Evolutionary conservation across 2,797 vertebrate species (phyloP), one percentile per base, ranked within the genome.

Genomic region (Sternarchorhynchus goeldii): DNA sequence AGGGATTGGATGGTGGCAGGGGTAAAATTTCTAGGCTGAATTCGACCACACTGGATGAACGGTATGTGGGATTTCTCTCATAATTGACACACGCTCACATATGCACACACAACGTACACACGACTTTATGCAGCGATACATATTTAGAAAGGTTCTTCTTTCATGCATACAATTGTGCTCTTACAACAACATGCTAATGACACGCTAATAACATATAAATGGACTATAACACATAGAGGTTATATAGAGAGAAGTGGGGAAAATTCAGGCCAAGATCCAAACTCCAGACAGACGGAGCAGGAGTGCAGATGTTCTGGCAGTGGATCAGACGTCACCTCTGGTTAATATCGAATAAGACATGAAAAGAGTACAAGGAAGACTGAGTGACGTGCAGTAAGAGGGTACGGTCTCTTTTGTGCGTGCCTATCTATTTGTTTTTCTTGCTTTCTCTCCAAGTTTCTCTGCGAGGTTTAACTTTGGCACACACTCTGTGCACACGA

Each of bases 21-120:
- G 84, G 45, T 0, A 89, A 91, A 74, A 81, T 88, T 0, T 83
- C 87, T 50, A 87, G 85, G 3, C 78, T 89, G 31, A 93, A 89
- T 85, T 88, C 89, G 0, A 69, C 82, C 69, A 84, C 57, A 80
- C 20, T 86, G 85, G 90, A 93, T 71, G 90, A 93, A 41, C 89
- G 91, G 93, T 94, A 91, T 66, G 18, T 60, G n/a, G 34, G 16
- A 39, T 17, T 55, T 55, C 34, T 56, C 56, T 56, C 56, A 14
- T 18, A 53, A 56, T 5, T 10, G 6, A 55, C 57, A 6, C 6
- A 45, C 3, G 21, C 21, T 58, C 21, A 58, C 57, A 36, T 0
- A 12, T 50, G 56, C 53, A 10, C 59, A 56, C 17, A 77, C 6
- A 18, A 45, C 45, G 17, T 14, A 4, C 3, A 6, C 63, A 36